Evolutionary conservation across 2,113 vertebrate genomes (phyloP).

Genomic region (Prionailurus viverrinus): DNA sequence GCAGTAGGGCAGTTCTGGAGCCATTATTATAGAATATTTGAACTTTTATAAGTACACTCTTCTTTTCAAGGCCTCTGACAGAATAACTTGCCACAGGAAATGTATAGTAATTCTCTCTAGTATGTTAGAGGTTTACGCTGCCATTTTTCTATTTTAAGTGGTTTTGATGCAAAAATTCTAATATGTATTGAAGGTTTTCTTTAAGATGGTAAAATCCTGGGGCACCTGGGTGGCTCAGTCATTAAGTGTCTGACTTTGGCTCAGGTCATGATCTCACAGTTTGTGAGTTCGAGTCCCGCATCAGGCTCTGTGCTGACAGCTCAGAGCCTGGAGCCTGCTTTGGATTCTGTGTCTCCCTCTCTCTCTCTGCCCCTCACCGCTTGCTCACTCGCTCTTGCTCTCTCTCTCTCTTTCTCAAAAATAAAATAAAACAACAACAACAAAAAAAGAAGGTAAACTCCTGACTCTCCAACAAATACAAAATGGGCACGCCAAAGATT

Average conservation of each 20-base stretch:
- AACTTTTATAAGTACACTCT: neutral
- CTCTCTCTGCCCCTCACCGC: too few relatives aligned
- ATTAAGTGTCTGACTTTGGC: too few relatives aligned
- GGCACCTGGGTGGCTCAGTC: too few relatives aligned
- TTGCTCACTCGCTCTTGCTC: too few relatives aligned
- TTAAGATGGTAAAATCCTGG: conserved; percentile 1
- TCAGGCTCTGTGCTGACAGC: too few relatives aligned
- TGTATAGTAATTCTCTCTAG: neutral
- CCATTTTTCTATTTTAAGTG: neutral
- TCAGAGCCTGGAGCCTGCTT: too few relatives aligned
- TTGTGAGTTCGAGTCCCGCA: too few relatives aligned
- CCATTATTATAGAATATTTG: neutral
- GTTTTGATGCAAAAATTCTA: neutral
- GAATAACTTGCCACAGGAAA: neutral
- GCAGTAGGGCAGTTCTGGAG: neutral
- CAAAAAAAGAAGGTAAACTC: neutral
- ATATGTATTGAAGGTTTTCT: neutral
- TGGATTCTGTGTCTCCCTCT: too few relatives aligned
- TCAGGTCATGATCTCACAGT: too few relatives aligned
- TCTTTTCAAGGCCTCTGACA: neutral
- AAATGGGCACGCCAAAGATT: neutral
- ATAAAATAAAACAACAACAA: too few relatives aligned
- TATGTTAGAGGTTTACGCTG: neutral
- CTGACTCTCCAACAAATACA: conserved; percentile 1
- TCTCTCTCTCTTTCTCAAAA: too few relatives aligned